phyloP scores from a whole-genome alignment of 2,113 vertebrate species.

The Spermophilus dauricus region DNA sequence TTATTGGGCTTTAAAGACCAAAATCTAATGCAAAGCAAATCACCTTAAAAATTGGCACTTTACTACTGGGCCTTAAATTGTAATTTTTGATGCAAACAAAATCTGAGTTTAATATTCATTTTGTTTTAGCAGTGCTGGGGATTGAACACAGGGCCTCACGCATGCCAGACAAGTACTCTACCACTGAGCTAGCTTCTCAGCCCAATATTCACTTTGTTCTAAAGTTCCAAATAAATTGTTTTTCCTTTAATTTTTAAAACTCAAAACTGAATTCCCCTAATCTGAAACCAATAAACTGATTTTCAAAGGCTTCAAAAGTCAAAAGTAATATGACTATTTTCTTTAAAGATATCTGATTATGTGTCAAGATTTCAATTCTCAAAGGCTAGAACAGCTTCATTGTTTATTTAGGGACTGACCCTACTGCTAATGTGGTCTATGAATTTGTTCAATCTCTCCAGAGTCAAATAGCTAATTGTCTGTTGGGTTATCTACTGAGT shows the following conservation, averaged over 20 bases:
- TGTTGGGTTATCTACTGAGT: not conserved
- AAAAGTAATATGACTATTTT: not conserved
- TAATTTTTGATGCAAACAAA: conserved; percentile 52
- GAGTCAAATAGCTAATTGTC: not conserved
- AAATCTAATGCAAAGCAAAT: conserved; percentile 9
- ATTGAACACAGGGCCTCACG: no score
- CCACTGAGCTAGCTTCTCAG: no score
- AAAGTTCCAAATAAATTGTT: conserved; percentile 47
- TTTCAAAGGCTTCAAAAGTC: conserved; percentile 33
- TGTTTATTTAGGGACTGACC: not conserved
- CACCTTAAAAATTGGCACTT: not conserved
- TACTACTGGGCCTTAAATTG: not conserved
- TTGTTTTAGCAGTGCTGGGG: not conserved
- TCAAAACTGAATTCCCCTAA: not conserved
- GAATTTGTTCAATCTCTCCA: conserved; percentile 22
- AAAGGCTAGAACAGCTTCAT: not conserved
- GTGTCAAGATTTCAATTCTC: conserved; percentile 40
- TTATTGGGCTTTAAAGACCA: not conserved
- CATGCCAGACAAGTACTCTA: no score
- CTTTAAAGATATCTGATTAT: not conserved
- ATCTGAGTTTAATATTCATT: conserved; percentile 21
- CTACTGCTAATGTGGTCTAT: not conserved
- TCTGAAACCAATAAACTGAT: not conserved
- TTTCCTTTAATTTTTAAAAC: conserved; percentile 48
- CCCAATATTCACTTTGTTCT: conserved; percentile 25